Base-by-base conservation (phyloP, 2,113 vertebrate genomes). In the human (Homo sapiens) region DNA sequence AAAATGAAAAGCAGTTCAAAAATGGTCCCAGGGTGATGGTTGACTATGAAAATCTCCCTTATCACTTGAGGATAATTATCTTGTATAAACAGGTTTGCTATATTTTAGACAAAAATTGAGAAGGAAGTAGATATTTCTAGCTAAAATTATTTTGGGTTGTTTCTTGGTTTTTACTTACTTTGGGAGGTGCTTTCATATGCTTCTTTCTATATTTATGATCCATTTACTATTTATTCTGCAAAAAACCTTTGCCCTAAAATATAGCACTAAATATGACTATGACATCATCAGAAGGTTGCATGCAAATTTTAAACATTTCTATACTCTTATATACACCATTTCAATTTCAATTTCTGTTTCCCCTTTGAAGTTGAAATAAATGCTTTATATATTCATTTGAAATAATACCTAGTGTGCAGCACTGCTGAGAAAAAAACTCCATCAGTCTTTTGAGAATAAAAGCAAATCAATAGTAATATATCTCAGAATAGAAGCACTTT, bases 391-490 rank as follows among this genome's bases (percentile, higher is more conserved):
- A 27, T 81, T 97, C 88, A 83, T 81, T 84, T 90, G 30, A 96
- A 98, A 82, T 94, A 75, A 93, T 91, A 73, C 14, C 61, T 45
- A 27, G 10, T 85, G 48, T 94, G 30, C 17, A 66, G 14, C 68
- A 90, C 4, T 92, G 52, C 27, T 43, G 2, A 89, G 40, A n/a
- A 86, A 84, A 30, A 64, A 79, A 6, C 9, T 16, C 48, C 55
- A 73, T 32, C 57, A 82, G 64, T 85, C 50, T 93, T 96, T 88
- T 92, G 75, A 96, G 50, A 96, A 85, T 79, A 90, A 92, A 97
- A 92, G 38, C 93, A 93, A 96, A 97, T 96, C 96, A 88, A 96
- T 93, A 96, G 32, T 88, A 81, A 87, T 92, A 90, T 92, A 87
- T 95, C 81, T 95, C 80, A 91, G 78, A 97, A 87, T 30, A 97